Percentiles rank a stretch among this genome's conserved stretches.
Conservation (phyloP, 2,797 vertebrate species). For the Cottoperca gobio region DNA sequence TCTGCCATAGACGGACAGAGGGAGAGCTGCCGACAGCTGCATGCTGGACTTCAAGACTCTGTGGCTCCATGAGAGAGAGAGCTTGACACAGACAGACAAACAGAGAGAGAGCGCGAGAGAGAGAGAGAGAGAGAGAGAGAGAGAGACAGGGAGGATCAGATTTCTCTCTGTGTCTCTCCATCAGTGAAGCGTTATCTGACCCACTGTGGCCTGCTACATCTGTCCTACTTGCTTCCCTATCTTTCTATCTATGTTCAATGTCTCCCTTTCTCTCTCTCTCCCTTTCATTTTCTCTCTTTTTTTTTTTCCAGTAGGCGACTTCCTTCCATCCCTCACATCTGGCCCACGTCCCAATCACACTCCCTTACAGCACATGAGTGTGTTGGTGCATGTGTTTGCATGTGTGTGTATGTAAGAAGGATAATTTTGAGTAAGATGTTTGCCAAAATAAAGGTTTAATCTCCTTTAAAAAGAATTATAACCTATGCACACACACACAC, state of each 20-base stretch:
- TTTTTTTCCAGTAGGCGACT: slow-evolving; percentile 33
- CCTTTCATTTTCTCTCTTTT: slow-evolving; percentile 10
- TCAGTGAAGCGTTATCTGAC: slow-evolving; percentile 74
- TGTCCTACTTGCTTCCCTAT: slow-evolving; percentile 59
- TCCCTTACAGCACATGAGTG: slow-evolving; percentile 31
- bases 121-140: slow-evolving; percentile 25
- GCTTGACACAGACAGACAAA: slow-evolving; percentile 22
- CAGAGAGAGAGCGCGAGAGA: slow-evolving; percentile 23
- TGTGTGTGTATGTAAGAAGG: slow-evolving; percentile 45
- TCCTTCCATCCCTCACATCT: slow-evolving; percentile 56
- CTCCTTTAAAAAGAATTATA: slow-evolving; percentile 71
- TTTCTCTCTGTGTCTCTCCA: slow-evolving; percentile 61
- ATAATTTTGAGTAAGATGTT: slow-evolving; percentile 70
- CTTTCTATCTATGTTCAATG: slow-evolving; percentile 30
- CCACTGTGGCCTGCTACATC: slow-evolving; percentile 70
- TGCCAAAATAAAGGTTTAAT: slow-evolving; percentile 78
- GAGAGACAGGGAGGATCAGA: slow-evolving; percentile 40
- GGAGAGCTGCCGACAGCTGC: slow-evolving; percentile 67
- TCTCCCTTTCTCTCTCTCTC: slow-evolving; percentile 10
- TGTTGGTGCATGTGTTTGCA: slow-evolving; percentile 22
- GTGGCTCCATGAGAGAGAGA: slow-evolving; percentile 52
- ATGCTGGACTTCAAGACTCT: slow-evolving; percentile 62
- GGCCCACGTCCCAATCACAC: slow-evolving; percentile 55
- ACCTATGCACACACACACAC: slow-evolving; percentile 31
- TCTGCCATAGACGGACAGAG: slow-evolving; percentile 44